A percentile compares a stretch with the other conserved stretches of the same genome.
Evolutionary conservation across 64 coral and sea anemone species (phyloP).

Genomic region (Actinia tenebrosa): DNA sequence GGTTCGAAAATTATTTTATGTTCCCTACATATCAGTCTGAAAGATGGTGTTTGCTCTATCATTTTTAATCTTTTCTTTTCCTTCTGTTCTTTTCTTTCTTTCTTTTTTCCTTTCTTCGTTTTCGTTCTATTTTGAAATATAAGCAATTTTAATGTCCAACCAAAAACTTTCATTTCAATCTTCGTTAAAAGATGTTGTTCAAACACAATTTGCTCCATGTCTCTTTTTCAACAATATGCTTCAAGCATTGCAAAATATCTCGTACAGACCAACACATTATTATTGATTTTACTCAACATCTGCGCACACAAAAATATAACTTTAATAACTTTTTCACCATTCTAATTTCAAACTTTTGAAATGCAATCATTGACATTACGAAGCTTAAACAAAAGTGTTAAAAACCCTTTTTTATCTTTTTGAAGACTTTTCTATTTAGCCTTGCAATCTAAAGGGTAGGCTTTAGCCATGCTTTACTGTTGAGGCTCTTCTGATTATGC

Average conservation of each 20-base stretch:
- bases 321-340: neutral
- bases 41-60: too few species aligned
- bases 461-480: neutral
- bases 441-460: neutral
- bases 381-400: neutral
- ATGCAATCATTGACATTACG: neutral
- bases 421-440: neutral
- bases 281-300: neutral
- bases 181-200: neutral
- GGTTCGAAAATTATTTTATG: neutral
- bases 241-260: neutral
- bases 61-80: too few species aligned
- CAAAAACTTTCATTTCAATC: neutral
- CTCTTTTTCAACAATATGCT: neutral
- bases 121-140: neutral
- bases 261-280: neutral
- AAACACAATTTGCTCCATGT: neutral
- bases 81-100: too few species aligned
- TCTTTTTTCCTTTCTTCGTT: too few species aligned
- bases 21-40: too few species aligned
- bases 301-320: neutral
- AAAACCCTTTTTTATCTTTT: neutral
- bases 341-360: neutral
- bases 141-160: neutral
- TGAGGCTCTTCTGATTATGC: too few species aligned